These are phyloP conservation scores for Matsumyia berberina DNA, from an alignment of 2,888 invertebrate species.

Conservation along the genomic window DNA sequence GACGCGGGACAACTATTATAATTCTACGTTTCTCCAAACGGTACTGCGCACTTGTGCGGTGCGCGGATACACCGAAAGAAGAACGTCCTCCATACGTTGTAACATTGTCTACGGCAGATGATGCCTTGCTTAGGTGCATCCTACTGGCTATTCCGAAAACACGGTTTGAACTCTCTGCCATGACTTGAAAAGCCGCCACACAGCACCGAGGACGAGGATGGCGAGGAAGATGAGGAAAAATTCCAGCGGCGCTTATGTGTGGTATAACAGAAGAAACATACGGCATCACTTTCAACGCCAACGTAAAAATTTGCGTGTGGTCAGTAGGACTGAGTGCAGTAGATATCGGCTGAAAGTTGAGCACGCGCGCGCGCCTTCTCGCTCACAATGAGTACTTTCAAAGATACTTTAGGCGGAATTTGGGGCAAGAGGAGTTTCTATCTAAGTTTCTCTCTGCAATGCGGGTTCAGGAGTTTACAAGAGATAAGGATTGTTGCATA, in stretches of 20 bases:
- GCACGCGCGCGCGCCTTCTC: conserved; percentile 23
- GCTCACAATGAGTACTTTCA: conserved; percentile 61
- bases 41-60: conserved; percentile 49
- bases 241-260: conserved; percentile 69
- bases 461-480: conserved; percentile 50
- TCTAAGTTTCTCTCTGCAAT: conserved; percentile 28
- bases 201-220: neutral
- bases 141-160: neutral
- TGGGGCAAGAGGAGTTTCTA: conserved; percentile 52
- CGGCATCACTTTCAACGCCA: conserved; percentile 75
- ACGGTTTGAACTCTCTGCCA: conserved; percentile 16
- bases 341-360: conserved; percentile 39
- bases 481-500: conserved; percentile 60
- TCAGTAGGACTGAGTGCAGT: conserved; percentile 50
- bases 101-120: conserved; percentile 44
- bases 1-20: conserved; percentile 23
- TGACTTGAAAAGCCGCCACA: neutral
- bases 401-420: conserved; percentile 60
- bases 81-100: conserved; percentile 11
- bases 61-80: neutral
- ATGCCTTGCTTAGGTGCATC: conserved; percentile 20
- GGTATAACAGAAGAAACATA: conserved; percentile 28
- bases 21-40: conserved; percentile 39
- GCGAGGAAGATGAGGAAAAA: conserved; percentile 31
- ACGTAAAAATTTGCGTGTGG: conserved; percentile 75